Base-by-base conservation (phyloP, 2,888 invertebrate species). In the Pandemis heparana region DNA sequence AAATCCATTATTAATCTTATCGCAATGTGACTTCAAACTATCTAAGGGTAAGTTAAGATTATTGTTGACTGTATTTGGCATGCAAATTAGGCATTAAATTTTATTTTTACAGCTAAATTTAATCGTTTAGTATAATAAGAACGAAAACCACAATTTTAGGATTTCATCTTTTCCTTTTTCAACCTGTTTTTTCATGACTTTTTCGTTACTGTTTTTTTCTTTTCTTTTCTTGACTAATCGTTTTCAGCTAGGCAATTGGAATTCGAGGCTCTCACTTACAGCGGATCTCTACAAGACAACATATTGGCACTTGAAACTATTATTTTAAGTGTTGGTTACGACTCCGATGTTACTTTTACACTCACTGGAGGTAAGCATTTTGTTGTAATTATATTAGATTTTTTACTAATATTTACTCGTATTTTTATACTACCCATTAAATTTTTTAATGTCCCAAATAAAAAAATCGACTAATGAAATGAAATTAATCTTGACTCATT, bases 351-450 rank as follows among this genome's bases (percentile, higher is more conserved):
- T 4, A 56, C 7, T 14, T 90, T 88, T 74, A 61, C 64, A 6
- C 79, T 91, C 32, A 76, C 73, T 64, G 92, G 91, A 66, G 90
- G 93, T 92, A 79, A 86, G 87, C 82, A 67, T 67, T 41, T 78
- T 72, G 2, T 10, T 71, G 6, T 4, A 2, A n/a, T 12, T 62
- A 38, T 2, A 6, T 12, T 43, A 8, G 60, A 32, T 32, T 32
- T 32, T 32, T 51, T 5, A 41, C 9, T 41, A 9, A 41, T 41
- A 46, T 46, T 46, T 46, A 16, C 41, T 38, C 12, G 62, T 46
- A 46, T 46, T 48, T 4, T 48, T n/a, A 3, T n/a, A 18, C 18
- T 53, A 32, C 23, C 23, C 23, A 4, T 32, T 32, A 32, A 32
- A 4, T 32, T 32, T 32, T 32, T 4, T 32, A 32, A 32, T 32